A percentile compares a stretch with the other conserved stretches of the same genome.
Conservation (phyloP, 1,140 invertebrate genomes). For the Drosophila jambulina region DNA sequence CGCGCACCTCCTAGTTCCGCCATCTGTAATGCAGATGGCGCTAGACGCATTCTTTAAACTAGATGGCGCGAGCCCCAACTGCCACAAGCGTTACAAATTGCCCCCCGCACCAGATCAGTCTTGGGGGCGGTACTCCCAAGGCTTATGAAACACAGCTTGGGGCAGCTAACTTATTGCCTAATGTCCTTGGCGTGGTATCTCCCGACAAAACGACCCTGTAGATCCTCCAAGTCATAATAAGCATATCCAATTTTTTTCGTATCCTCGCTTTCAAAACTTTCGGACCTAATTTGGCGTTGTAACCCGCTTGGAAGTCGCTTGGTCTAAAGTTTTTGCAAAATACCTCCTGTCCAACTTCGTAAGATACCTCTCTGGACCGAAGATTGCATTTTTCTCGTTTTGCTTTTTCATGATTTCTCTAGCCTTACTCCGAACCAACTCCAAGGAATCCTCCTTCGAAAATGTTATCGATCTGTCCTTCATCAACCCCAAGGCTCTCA, state of each 20-base stretch:
- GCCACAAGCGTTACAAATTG: too few relatives aligned
- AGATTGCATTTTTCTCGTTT: background rate
- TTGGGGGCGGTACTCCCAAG: too few relatives aligned
- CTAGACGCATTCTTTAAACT: too few relatives aligned
- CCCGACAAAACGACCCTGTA: background rate
- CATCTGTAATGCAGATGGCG: too few relatives aligned
- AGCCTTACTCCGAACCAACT: background rate
- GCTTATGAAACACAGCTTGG: too few relatives aligned
- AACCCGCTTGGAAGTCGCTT: constrained; percentile 1
- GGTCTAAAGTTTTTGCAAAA: background rate
- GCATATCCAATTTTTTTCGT: background rate
- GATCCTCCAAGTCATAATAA: background rate
- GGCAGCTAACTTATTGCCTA: too few relatives aligned
- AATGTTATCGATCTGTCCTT: background rate
- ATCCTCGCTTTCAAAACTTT: background rate
- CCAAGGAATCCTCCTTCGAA: background rate
- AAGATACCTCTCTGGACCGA: background rate
- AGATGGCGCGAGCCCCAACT: too few relatives aligned
- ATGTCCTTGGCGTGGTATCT: too few relatives aligned
- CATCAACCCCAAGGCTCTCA: background rate
- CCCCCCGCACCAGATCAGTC: too few relatives aligned
- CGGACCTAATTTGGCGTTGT: too few relatives aligned
- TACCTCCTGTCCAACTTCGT: background rate
- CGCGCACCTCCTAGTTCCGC: too few relatives aligned
- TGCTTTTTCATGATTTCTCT: background rate